Conservation (phyloP, 2,888 invertebrate genomes). For the Volucella inflata region DNA sequence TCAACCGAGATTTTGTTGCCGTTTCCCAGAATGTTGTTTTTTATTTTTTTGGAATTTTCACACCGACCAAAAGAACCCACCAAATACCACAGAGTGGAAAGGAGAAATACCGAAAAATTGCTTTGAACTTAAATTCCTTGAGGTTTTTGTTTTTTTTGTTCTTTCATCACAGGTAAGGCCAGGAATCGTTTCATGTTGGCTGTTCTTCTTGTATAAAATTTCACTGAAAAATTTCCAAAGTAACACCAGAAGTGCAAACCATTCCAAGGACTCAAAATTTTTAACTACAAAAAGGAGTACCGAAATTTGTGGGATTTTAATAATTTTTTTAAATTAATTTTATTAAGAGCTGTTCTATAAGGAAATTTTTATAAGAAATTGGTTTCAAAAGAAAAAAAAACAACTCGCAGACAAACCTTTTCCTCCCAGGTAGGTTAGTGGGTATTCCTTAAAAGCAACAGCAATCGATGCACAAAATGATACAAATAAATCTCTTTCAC, state of each 20-base stretch:
- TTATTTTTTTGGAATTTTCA: slow-evolving; percentile 24
- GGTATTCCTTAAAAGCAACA: slow-evolving; percentile 33
- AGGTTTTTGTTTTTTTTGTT: neutral
- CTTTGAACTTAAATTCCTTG: slow-evolving; percentile 29
- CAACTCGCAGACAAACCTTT: slow-evolving; percentile 41
- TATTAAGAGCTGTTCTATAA: too few relatives aligned
- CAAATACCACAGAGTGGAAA: slow-evolving; percentile 22
- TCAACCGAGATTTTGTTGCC: neutral
- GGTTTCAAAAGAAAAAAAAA: neutral
- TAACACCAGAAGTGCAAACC: slow-evolving; percentile 2
- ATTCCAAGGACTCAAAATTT: neutral
- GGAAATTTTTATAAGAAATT: neutral
- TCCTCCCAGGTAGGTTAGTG: slow-evolving; percentile 26
- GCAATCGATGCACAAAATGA: neutral
- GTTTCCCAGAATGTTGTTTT: neutral
- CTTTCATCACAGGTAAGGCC: slow-evolving; percentile 14
- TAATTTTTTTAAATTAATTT: too few relatives aligned
- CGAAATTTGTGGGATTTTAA: too few relatives aligned
- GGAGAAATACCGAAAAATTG: slow-evolving; percentile 21
- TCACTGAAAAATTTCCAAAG: slow-evolving; percentile 11
- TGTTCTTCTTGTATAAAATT: neutral
- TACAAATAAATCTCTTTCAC: neutral
- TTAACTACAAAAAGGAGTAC: too few relatives aligned
- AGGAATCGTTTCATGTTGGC: neutral
- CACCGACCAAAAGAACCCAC: slow-evolving; percentile 9